Conservation (phyloP, 2,113 vertebrate species). For the Nansenia antarctica region DNA sequence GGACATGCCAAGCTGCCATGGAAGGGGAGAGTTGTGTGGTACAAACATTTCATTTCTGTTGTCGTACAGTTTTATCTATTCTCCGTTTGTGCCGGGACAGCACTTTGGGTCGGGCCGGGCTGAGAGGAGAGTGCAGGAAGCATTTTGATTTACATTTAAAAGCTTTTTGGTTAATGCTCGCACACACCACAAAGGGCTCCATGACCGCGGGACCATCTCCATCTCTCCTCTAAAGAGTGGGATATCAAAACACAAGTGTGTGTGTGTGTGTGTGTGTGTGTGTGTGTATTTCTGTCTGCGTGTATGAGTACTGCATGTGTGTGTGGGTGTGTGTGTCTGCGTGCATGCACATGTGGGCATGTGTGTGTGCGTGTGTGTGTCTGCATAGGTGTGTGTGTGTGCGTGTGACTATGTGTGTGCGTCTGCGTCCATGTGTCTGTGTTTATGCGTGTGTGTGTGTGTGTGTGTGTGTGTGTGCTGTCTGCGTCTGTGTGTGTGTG, state of each 20-base stretch:
- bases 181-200: constrained; percentile 27
- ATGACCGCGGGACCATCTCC: constrained; percentile 35
- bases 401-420: neutral
- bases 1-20: no score
- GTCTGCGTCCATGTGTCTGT: neutral
- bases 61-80: constrained; percentile 37
- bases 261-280: neutral
- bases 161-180: constrained; percentile 25
- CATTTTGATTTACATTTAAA: constrained; percentile 39
- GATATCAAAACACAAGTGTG: constrained; percentile 2
- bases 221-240: constrained; percentile 22
- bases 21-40: neutral
- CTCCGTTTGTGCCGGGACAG: constrained; percentile 17
- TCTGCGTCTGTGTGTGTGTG: neutral
- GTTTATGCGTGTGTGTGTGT: neutral
- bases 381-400: neutral
- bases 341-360: constrained; percentile 1
- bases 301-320: neutral
- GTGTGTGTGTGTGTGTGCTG: neutral
- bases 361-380: neutral
- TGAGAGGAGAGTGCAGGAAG: constrained; percentile 28
- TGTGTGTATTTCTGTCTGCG: neutral
- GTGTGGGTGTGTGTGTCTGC: neutral
- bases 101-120: constrained; percentile 27
- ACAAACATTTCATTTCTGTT: constrained; percentile 40